A percentile compares a stretch with the other conserved stretches of the same genome.
phyloP scores from a whole-genome alignment of 2,113 vertebrate genomes.

The Syngnathus typhle region DNA sequence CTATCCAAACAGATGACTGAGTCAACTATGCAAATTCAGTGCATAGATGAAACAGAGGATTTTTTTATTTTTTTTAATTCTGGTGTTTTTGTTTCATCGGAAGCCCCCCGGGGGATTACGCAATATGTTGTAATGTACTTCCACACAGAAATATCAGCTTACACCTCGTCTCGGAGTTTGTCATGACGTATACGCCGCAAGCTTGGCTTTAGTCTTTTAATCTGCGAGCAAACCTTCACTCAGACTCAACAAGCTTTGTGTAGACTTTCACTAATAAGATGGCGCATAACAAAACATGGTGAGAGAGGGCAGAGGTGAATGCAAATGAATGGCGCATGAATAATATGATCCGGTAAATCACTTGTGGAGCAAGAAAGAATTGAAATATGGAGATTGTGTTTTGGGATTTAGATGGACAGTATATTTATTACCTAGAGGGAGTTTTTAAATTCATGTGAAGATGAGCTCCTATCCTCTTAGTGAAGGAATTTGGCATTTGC shows the following conservation, averaged over 20 bases:
- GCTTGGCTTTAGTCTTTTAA: conserved; percentile 16
- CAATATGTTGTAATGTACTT: not conserved
- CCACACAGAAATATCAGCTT: conserved; percentile 26
- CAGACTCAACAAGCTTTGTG: conserved; percentile 15
- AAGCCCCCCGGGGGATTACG: not conserved
- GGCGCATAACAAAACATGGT: not conserved
- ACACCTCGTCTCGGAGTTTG: conserved; percentile 22
- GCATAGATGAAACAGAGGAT: not conserved
- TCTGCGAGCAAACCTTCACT: conserved; percentile 26
- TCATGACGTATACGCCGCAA: conserved; percentile 24
- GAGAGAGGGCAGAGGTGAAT: not conserved
- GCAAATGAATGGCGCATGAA: conserved; percentile 10
- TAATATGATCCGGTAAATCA: not conserved
- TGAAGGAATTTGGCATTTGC: conserved; percentile 31
- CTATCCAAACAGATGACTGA: conserved; percentile 19
- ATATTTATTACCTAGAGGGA: too few relatives aligned
- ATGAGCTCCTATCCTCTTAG: conserved; percentile 22
- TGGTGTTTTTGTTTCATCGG: conserved; percentile 15
- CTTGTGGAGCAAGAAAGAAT: too few relatives aligned
- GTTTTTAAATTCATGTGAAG: conserved; percentile 1
- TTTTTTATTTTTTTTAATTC: not conserved
- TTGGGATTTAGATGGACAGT: too few relatives aligned
- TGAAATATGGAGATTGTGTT: too few relatives aligned
- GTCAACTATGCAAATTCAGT: not conserved
- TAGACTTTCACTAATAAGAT: conserved; percentile 16